A percentile compares a stretch with the other conserved stretches of the same genome.
Evolutionary conservation across 2,113 vertebrate species (phyloP).

Genomic region (Dromas ardeola): DNA sequence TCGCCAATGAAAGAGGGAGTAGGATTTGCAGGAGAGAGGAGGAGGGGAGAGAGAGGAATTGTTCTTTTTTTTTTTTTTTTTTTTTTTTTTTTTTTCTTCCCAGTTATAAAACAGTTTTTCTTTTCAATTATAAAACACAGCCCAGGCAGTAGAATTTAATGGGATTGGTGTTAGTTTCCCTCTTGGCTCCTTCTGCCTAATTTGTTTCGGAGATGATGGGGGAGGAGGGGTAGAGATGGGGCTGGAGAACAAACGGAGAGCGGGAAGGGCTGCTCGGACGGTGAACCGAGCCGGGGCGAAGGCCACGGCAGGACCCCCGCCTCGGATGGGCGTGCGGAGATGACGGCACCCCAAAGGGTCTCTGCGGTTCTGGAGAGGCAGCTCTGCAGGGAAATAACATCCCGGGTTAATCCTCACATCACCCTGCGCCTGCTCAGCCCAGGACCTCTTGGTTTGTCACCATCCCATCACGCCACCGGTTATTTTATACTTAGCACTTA

Average conservation of each 20-base stretch:
- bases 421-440: not conserved
- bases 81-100: not conserved
- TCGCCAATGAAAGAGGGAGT: not conserved
- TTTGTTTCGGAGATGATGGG: not conserved
- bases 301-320: not conserved
- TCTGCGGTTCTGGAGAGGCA: not conserved
- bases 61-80: not conserved
- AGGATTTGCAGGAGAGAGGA: not conserved
- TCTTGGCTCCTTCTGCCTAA: not conserved
- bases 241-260: not conserved
- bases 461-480: not conserved
- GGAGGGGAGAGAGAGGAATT: not conserved
- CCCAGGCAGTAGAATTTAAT: not conserved
- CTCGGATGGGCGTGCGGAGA: not conserved
- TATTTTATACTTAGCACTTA: not conserved
- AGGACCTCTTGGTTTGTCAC: not conserved
- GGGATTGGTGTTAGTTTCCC: not conserved
- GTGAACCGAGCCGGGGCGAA: not conserved
- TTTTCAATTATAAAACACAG: not conserved
- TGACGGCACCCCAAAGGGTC: not conserved
- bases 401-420: not conserved
- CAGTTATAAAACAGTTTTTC: not conserved
- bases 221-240: not conserved
- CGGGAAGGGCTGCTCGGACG: rapidly evolving
- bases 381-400: not conserved